A percentile compares a stretch with the other conserved stretches of the same genome.
Conservation (phyloP, 2,888 invertebrate genomes). For the Noctua fimbriata region DNA sequence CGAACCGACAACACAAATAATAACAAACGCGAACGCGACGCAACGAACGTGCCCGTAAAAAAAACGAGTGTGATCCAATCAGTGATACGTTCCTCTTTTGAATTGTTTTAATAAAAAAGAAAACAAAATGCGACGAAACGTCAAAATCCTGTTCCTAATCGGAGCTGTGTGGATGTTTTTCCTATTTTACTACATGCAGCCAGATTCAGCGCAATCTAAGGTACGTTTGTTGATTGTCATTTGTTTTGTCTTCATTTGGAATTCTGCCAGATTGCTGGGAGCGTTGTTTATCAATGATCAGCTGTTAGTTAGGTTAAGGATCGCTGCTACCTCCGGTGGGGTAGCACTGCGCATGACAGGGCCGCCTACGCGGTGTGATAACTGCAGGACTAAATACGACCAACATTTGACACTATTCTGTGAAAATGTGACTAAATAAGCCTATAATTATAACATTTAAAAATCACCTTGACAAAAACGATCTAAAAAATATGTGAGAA, state of each 20-base stretch:
- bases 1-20: conserved; percentile 69
- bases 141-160: conserved; percentile 85
- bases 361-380: conserved; percentile 74
- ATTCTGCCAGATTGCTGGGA: conserved; percentile 45
- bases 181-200: conserved; percentile 87
- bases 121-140: conserved; percentile 84
- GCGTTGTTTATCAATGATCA: conserved; percentile 76
- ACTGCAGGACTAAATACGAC: conserved; percentile 68
- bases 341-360: conserved; percentile 83
- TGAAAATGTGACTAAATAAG: conserved; percentile 27
- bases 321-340: conserved; percentile 69
- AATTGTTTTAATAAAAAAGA: conserved; percentile 41
- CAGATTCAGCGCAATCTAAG: conserved; percentile 84
- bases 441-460: neutral
- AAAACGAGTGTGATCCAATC: conserved; percentile 62
- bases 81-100: conserved; percentile 65
- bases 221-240: conserved; percentile 70
- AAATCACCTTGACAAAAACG: conserved; percentile 23
- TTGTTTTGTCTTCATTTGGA: conserved; percentile 47
- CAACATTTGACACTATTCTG: conserved; percentile 29
- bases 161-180: conserved; percentile 87
- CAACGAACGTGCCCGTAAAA: conserved; percentile 62
- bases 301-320: conserved; percentile 78
- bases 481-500: conserved; percentile 1
- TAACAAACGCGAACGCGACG: conserved; percentile 73